Base-by-base conservation (phyloP, 2,113 vertebrate genomes). In the Lanius ludovicianus region DNA sequence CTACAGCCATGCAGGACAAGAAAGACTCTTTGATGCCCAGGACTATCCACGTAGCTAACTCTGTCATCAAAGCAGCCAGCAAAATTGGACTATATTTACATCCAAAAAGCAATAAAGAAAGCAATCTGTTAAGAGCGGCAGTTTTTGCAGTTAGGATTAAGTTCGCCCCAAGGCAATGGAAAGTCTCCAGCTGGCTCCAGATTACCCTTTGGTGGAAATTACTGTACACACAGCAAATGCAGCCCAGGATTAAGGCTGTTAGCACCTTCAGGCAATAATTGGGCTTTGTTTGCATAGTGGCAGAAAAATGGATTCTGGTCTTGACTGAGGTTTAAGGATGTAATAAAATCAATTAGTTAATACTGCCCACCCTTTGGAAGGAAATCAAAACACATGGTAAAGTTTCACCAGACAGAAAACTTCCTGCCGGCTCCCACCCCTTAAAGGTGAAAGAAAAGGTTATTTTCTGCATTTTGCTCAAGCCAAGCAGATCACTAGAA, bases 291-390 rank as follows among this genome's bases (percentile, higher is more conserved):
- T 90, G 68, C n/a, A 87, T 17, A 90, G 85, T 46, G 59, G 75
- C 79, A 94, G 71, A 81, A 88, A 94, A 88, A 92, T 37, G 31
- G 56, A 85, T 41, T 90, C 92, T 89, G 85, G 56, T 84, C 68
- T 81, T 75, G 75, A 86, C 71, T 33, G 71, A 81, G 73, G 60
- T 90, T 91, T 90, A 90, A 74, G 76, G 75, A 74, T 84, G 73
- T 92, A 92, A 86, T 92, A 95, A 93, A 96, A 97, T 80, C 47
- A 84, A 70, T 94, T 95, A 77, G 63, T 60, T 75, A 93, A 81
- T 78, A n/a, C 63, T 53, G 52, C 80, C 85, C 76, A 27, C 41
- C 33, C 28, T 75, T 71, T 84, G 49, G 80, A 81, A 86, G 46
- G 56, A 88, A 90, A 81, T 79, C 67, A 70, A 93, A 93, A 81